Evolutionary conservation across 2,797 vertebrate genomes (phyloP).

Genomic region (Scarus forsteni): DNA sequence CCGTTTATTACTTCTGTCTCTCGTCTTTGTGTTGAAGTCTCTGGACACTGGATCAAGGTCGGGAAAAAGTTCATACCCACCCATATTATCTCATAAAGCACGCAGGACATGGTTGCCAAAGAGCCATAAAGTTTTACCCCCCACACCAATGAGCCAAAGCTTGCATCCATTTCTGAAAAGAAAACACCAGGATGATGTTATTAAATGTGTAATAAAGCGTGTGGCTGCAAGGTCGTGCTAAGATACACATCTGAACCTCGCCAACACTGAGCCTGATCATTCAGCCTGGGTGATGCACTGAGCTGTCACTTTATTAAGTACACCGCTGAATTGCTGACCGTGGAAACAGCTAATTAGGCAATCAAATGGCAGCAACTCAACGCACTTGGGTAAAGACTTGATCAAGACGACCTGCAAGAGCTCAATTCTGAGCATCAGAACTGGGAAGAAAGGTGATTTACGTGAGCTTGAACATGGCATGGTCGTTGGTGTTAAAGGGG

Average conservation of each 20-base stretch:
- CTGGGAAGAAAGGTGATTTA: no score
- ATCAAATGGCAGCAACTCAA: no score
- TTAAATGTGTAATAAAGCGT: conserved; percentile 66
- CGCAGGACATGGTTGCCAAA: conserved; percentile 44
- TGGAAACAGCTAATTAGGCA: no score
- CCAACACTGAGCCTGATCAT: conserved; percentile 36
- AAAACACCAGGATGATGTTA: conserved; percentile 54
- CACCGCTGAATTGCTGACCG: no score
- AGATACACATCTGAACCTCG: conserved; percentile 54
- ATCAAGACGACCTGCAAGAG: no score
- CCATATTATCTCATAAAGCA: conserved; percentile 44
- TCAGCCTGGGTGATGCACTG: conserved; percentile 27
- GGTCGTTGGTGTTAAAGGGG: no score
- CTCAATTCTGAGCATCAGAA: no score
- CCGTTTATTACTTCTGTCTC: conserved; percentile 18
- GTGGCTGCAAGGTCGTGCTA: conserved; percentile 42
- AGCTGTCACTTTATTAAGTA: no score
- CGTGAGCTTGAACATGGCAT: no score
- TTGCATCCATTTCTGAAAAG: conserved; percentile 39
- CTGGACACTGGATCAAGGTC: conserved; percentile 9
- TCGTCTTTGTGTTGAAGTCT: conserved; percentile 18
- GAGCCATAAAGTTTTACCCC: conserved; percentile 58
- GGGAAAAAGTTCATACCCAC: conserved; percentile 25
- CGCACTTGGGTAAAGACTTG: no score
- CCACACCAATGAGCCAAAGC: conserved; percentile 32